Evolutionary conservation across 2,113 vertebrate genomes (phyloP).

Genomic region (Pachyramphus minor): DNA sequence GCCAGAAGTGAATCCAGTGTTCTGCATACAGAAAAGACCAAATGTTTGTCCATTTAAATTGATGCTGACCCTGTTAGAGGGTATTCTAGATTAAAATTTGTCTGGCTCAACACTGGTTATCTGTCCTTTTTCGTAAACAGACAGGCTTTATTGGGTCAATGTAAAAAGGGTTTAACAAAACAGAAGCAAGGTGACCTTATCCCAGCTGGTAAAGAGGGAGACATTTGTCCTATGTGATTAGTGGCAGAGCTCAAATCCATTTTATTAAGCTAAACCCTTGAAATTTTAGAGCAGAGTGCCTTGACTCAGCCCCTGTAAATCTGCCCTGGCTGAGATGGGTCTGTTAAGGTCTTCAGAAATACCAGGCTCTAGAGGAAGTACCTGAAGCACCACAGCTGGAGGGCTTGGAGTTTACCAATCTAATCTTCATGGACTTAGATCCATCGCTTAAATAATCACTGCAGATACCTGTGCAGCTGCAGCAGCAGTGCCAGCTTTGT

Average conservation of each 20-base stretch:
- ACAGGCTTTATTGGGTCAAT: neutral
- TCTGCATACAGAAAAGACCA: neutral
- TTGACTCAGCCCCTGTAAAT: neutral
- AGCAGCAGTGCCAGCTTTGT: neutral
- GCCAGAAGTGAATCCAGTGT: neutral
- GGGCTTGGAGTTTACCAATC: neutral
- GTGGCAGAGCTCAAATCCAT: neutral
- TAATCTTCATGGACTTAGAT: neutral
- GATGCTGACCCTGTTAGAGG: neutral
- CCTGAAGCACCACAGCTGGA: neutral
- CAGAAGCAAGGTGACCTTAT: slow-evolving; percentile 42
- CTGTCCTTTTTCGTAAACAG: neutral
- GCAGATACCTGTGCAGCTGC: neutral
- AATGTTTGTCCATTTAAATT: neutral
- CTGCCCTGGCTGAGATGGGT: neutral
- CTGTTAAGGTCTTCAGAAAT: neutral
- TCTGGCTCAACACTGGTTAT: neutral
- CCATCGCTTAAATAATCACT: neutral
- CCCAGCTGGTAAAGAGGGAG: neutral
- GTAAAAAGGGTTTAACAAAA: slow-evolving; percentile 1
- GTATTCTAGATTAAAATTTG: slow-evolving; percentile 6
- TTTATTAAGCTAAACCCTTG: neutral
- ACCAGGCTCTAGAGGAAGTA: neutral
- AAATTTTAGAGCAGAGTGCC: neutral
- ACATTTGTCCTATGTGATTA: neutral